Evolutionary conservation across 2,888 invertebrate genomes (phyloP), one percentile per base, ranked within the genome.

Genomic region (Rotaria socialis): DNA sequence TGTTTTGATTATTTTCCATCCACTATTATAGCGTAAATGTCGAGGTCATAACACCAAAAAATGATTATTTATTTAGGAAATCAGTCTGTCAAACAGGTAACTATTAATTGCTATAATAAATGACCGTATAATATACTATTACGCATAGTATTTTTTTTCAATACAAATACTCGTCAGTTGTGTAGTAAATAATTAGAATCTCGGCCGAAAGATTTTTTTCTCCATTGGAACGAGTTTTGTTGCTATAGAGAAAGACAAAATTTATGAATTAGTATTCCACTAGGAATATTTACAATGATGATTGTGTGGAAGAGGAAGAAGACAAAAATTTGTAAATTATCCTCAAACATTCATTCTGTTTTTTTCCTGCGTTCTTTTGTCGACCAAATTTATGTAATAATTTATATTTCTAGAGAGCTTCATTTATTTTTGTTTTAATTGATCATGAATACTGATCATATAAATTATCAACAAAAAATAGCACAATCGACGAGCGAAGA

Each of bases 401-500:
- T 27, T 67, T 35, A 16, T 56, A 24, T 8, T 56, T 56, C 0
- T 24, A 56, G 24, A 56, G 24, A 24, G 4, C 8, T 56, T 67
- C 1, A 41, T 41, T 67, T 41, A 16, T 14, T 27, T 11, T 27
- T 19, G 0, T 27, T 27, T 16, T 19, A 5, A 60, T 60, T 27
- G 11, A 27, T 47, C 19, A 80, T 80, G 80, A 47, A 80, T 47
- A 80, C 80, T 0, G 80, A 80, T 80, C 80, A 80, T 47, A 47
- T 80, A 10, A 80, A 80, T 47, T 80, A 80, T 11, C 80, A 80
- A 80, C 80, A 80, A 47, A 4, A 80, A 43, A 24, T 80, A 80
- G 47, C 43, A 43, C 80, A 80, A 47, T 80, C 80, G 7, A 5
- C 10, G 6, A 80, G 47, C 47, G n/a, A 80, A 47, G 80, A 80